phyloP scores from a whole-genome alignment of 1,140 invertebrate genomes.

The Tribolium madens region DNA sequence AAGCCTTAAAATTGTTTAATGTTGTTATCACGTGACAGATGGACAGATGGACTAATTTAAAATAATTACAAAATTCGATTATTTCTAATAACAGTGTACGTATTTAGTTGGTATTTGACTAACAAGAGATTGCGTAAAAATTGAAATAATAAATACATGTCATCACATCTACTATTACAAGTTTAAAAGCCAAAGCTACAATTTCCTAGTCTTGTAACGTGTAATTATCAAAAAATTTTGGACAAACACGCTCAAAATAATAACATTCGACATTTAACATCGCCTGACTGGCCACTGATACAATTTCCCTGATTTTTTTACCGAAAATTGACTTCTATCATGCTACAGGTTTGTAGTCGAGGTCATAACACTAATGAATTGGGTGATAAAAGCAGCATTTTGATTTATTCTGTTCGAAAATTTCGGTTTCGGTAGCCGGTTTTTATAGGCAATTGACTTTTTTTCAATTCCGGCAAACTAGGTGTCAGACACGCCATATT shows the following conservation, averaged over 20 bases:
- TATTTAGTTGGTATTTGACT: background rate
- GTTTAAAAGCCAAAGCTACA: constrained; percentile 23
- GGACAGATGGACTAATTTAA: no score
- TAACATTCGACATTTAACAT: constrained; percentile 44
- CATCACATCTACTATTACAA: constrained; percentile 21
- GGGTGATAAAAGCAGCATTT: constrained; percentile 25
- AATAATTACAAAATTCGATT: background rate
- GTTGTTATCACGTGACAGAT: background rate
- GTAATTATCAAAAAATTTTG: constrained; percentile 29
- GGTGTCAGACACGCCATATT: constrained; percentile 52
- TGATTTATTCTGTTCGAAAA: constrained; percentile 15
- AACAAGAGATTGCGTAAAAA: constrained; percentile 33
- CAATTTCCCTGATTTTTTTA: constrained; percentile 46
- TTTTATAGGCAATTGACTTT: constrained; percentile 45
- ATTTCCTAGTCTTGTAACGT: constrained; percentile 5
- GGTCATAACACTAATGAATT: constrained; percentile 28
- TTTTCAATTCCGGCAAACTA: constrained; percentile 50
- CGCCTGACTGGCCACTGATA: constrained; percentile 47
- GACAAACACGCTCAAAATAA: constrained; percentile 42
- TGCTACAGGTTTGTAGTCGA: constrained; percentile 42
- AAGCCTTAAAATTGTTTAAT: constrained; percentile 1
- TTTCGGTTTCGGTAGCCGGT: constrained; percentile 30
- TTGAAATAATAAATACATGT: constrained; percentile 44
- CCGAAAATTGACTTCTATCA: constrained; percentile 49
- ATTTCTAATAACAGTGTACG: background rate